A percentile compares a stretch with the other conserved stretches of the same genome.
Conservation (phyloP, 2,797 vertebrate species). For the Xiphorhynchus erythropygius region DNA sequence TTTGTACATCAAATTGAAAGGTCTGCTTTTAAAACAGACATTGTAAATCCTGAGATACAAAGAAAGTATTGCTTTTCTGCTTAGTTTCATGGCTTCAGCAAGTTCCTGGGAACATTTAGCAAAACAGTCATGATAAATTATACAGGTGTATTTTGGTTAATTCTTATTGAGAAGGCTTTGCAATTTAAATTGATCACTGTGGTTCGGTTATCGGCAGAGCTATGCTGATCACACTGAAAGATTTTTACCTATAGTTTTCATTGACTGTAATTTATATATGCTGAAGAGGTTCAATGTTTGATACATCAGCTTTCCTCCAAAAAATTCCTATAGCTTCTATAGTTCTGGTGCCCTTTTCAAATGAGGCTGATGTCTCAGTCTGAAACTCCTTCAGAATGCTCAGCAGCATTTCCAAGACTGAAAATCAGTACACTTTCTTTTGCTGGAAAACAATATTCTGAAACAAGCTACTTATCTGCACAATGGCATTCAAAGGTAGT, state of each 20-base stretch:
- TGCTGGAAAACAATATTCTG: not conserved
- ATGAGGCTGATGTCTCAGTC: not conserved
- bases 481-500: not conserved
- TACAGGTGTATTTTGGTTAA: not conserved
- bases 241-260: not conserved
- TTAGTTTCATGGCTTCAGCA: not conserved
- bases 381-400: not conserved
- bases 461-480: not conserved
- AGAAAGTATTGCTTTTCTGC: not conserved
- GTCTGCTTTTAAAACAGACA: not conserved
- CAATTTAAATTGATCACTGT: not conserved
- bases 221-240: not conserved
- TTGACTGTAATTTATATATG: not conserved
- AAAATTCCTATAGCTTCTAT: not conserved
- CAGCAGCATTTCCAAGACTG: not conserved
- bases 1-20: conserved; percentile 7
- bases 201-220: not conserved
- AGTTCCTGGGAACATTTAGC: not conserved
- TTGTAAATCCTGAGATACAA: conserved; percentile 29
- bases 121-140: not conserved
- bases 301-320: not conserved
- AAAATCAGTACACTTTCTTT: not conserved
- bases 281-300: not conserved
- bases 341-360: not conserved
- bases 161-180: not conserved